Base-by-base conservation (phyloP, 2,113 vertebrate species). In the Callipepla squamata region DNA sequence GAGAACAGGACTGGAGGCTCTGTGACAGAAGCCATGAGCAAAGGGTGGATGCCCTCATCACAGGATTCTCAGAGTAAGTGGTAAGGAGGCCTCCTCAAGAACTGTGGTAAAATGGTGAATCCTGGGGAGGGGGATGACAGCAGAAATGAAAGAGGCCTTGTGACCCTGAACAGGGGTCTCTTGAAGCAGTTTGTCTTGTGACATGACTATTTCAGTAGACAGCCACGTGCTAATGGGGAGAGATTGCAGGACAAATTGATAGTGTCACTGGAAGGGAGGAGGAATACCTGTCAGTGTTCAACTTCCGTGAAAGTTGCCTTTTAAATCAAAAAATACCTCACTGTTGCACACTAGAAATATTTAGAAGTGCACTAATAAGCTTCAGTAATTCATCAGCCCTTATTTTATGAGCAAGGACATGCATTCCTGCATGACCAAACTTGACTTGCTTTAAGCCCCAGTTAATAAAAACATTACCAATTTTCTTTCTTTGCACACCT, bases 231-330 rank as follows among this genome's bases (percentile, higher is more conserved):
- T 2, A 80, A 73, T 7, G 6, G 3, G 4, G 10, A 62, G 13
- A 7, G 19, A 11, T 91, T 81, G 61, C 57, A 85, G 38, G 5
- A 9, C 15, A n/a, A 16, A 12, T 3, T 16, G 11, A 16, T 61
- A 15, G 18, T 15, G 2, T 30, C 2, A 85, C 0, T 36, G 28
- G 50, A 72, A 20, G 2, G 7, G 25, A 89, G 4, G 5, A 14
- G 18, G 7, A 23, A 13, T 20, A 80, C 12, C 18, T 78, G 19
- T 14, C 40, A 57, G 22, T 38, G 9, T 4, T 78, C 17, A 32
- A 21, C 28, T 32, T 38, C 14, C 23, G 2, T 44, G 2, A 74
- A 84, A 61, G 20, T 38, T 7, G 80, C 8, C 19, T 69, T 77
- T 84, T 34, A 51, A 48, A 5, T 48, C 0, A 1, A 85, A 80